Percentiles rank a stretch among this genome's conserved stretches.
Evolutionary conservation across 1,140 invertebrate species (phyloP).

Genomic region (Wiebesia pumilae): DNA sequence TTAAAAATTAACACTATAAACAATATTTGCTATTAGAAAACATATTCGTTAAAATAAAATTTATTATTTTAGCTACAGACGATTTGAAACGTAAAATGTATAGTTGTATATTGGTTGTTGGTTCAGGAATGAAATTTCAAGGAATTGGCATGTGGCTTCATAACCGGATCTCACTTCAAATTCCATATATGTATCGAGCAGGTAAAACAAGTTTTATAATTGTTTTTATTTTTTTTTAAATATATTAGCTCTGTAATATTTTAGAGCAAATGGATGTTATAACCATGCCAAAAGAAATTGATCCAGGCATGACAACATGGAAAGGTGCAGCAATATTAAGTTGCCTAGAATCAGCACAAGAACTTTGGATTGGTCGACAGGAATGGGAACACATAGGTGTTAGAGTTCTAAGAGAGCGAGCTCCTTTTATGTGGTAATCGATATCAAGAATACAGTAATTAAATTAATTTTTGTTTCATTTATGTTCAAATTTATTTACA

Average conservation of each 20-base stretch:
- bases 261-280: slow-evolving; percentile 88
- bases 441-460: neutral
- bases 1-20: slow-evolving; percentile 21
- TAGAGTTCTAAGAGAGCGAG: slow-evolving; percentile 89
- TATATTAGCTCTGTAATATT: slow-evolving; percentile 36
- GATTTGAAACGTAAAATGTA: slow-evolving; percentile 97
- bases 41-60: too few species aligned
- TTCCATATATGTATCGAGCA: slow-evolving; percentile 85
- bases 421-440: slow-evolving; percentile 85
- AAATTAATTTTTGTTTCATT: slow-evolving; percentile 32
- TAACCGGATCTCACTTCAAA: slow-evolving; percentile 88
- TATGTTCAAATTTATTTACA: slow-evolving; percentile 30
- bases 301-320: slow-evolving; percentile 91
- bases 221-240: too few species aligned
- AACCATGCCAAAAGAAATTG: slow-evolving; percentile 90
- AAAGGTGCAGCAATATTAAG: slow-evolving; percentile 96
- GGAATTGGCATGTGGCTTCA: slow-evolving; percentile 92
- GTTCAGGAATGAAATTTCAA: slow-evolving; percentile 91
- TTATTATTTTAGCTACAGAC: slow-evolving; percentile 78
- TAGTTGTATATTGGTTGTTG: slow-evolving; percentile 92
- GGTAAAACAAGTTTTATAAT: slow-evolving; percentile 64
- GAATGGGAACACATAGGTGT: slow-evolving; percentile 93
- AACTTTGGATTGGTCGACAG: slow-evolving; percentile 90
- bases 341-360: slow-evolving; percentile 92
- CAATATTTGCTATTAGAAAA: neutral